phyloP scores from a whole-genome alignment of 2,113 vertebrate species.

The Laticauda laticaudata region DNA sequence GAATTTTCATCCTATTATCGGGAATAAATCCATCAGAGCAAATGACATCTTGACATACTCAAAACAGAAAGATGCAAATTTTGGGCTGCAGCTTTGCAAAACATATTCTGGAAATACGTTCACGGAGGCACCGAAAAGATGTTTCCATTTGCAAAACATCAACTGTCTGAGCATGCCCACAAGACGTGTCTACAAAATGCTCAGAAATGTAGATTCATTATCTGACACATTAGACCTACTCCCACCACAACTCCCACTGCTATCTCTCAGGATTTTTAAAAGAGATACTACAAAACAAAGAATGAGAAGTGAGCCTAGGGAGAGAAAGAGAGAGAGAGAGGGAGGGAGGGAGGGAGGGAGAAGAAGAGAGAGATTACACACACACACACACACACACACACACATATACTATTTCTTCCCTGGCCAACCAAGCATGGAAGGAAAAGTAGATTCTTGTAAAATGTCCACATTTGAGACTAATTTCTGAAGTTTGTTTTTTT shows the following conservation, averaged over 20 bases:
- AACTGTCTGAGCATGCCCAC: constrained; percentile 49
- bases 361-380: background rate
- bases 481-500: background rate
- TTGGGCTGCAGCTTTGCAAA: constrained; percentile 40
- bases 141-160: constrained; percentile 52
- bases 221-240: constrained; percentile 45
- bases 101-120: constrained; percentile 58
- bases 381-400: background rate
- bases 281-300: constrained; percentile 56
- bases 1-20: constrained; percentile 40
- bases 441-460: constrained; percentile 46
- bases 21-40: constrained; percentile 39
- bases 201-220: constrained; percentile 61
- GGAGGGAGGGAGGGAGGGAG: too few species aligned
- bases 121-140: constrained; percentile 57
- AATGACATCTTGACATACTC: constrained; percentile 54
- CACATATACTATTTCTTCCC: too few species aligned
- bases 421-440: constrained; percentile 21
- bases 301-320: constrained; percentile 30
- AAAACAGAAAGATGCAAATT: constrained; percentile 56
- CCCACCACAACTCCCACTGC: constrained; percentile 7
- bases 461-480: background rate
- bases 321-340: too few species aligned
- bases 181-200: constrained; percentile 57
- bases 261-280: constrained; percentile 38